Percentiles rank a stretch among this genome's conserved stretches.
These are phyloP conservation scores for Torymus aiolomorphi DNA, from an alignment of 2,888 invertebrate species.

Conservation along the genomic window DNA sequence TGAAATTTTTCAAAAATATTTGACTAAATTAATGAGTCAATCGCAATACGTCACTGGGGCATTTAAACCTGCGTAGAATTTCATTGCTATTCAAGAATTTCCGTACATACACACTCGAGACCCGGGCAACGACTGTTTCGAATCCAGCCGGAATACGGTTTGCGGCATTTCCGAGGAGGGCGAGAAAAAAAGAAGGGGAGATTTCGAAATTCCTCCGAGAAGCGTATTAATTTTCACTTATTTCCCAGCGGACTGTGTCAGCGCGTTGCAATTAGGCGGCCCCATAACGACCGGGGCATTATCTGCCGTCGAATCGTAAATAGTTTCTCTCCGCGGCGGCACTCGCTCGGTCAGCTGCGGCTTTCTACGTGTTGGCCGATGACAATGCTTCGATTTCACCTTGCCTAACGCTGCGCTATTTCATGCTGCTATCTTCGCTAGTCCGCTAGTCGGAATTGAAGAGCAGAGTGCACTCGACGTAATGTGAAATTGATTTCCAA, in stretches of 20 bases:
- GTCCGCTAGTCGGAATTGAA: too few species aligned
- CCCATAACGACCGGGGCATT: constrained; percentile 38
- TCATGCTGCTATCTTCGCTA: not conserved
- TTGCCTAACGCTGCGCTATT: not conserved
- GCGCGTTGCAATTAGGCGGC: constrained; percentile 22
- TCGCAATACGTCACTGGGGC: too few species aligned
- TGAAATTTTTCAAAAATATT: too few species aligned
- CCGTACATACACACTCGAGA: too few species aligned
- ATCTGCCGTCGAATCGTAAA: constrained; percentile 31
- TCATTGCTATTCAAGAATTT: constrained; percentile 22
- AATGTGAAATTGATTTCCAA: too few species aligned
- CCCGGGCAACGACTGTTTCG: constrained; percentile 16
- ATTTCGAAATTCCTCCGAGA: constrained; percentile 42
- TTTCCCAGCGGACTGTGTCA: constrained; percentile 29
- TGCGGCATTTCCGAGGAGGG: not conserved
- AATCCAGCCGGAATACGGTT: constrained; percentile 3
- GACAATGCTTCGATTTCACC: constrained; percentile 46
- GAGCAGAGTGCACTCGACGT: too few species aligned
- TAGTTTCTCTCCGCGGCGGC: constrained; percentile 14
- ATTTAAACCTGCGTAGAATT: not conserved
- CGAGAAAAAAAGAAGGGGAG: not conserved
- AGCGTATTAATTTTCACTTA: constrained; percentile 43
- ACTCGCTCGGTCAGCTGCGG: not conserved
- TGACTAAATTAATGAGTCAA: too few species aligned
- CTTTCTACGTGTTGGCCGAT: constrained; percentile 15